phyloP scores from a whole-genome alignment of 2,888 invertebrate genomes.

The Allygus modestus region DNA sequence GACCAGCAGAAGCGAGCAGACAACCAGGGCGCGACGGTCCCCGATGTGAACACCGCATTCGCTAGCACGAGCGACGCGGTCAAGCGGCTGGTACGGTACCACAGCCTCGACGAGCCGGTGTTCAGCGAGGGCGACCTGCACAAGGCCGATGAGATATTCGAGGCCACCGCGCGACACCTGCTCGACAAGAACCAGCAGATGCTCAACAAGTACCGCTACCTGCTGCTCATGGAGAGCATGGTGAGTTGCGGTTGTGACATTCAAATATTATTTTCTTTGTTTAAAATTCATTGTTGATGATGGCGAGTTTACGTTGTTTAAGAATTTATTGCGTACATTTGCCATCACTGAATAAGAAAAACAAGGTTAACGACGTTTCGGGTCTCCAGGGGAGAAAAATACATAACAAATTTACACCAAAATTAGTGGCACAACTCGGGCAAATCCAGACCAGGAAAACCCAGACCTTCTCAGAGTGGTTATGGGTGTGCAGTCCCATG shows the following conservation, averaged over 20 bases:
- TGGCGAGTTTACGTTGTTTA: too few relatives aligned
- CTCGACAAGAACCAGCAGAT: constrained; percentile 84
- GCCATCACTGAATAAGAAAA: too few relatives aligned
- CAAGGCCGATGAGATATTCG: constrained; percentile 84
- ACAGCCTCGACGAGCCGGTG: constrained; percentile 84
- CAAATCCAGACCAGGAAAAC: too few relatives aligned
- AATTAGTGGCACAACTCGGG: too few relatives aligned
- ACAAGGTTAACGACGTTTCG: too few relatives aligned
- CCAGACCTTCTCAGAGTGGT: too few relatives aligned
- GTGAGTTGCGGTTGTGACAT: constrained; percentile 76
- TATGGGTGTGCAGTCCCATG: too few relatives aligned
- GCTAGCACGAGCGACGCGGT: constrained; percentile 85
- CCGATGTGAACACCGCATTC: constrained; percentile 86
- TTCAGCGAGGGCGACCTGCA: constrained; percentile 80
- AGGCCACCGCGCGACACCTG: constrained; percentile 82
- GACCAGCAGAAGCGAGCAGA: constrained; percentile 86
- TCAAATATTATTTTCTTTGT: too few relatives aligned
- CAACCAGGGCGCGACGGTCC: constrained; percentile 84
- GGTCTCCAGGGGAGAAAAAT: too few relatives aligned
- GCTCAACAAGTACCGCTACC: constrained; percentile 85
- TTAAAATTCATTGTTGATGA: too few relatives aligned
- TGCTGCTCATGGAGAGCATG: constrained; percentile 87
- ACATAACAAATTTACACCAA: too few relatives aligned
- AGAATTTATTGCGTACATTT: too few relatives aligned
- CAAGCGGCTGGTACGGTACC: constrained; percentile 85